These are phyloP conservation scores for Nephrocerus scutellatus DNA, from an alignment of 2,888 invertebrate genomes.

Conservation along the genomic window DNA sequence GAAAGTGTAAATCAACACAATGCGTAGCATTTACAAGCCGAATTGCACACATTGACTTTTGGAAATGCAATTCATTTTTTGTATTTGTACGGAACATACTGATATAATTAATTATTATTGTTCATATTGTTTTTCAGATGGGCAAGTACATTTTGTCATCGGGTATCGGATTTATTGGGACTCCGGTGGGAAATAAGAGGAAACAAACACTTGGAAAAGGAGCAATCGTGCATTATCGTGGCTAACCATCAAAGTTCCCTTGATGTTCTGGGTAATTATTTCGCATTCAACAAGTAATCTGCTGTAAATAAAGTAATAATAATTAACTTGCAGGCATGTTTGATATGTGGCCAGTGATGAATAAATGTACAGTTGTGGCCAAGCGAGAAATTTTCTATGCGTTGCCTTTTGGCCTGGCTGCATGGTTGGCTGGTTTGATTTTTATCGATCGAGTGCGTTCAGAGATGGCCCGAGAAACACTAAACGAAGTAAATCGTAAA, in stretches of 20 bases:
- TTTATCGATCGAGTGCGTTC: constrained; percentile 82
- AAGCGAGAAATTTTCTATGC: constrained; percentile 80
- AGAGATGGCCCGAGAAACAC: constrained; percentile 65
- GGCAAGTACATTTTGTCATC: constrained; percentile 66
- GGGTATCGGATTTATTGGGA: constrained; percentile 65
- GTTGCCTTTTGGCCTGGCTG: constrained; percentile 81
- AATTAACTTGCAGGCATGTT: constrained; percentile 80
- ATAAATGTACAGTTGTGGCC: constrained; percentile 80
- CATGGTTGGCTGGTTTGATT: constrained; percentile 80
- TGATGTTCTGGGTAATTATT: constrained; percentile 74
- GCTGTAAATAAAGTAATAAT: too few species aligned
- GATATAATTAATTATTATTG: too few species aligned
- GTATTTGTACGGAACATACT: too few species aligned
- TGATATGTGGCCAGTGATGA: constrained; percentile 84
- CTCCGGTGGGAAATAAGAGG: constrained; percentile 75
- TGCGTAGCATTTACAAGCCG: too few species aligned
- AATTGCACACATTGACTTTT: too few species aligned
- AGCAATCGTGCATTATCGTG: constrained; percentile 76
- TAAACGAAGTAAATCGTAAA: constrained; percentile 63
- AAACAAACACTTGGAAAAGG: constrained; percentile 67
- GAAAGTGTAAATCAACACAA: too few species aligned
- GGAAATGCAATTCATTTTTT: too few species aligned
- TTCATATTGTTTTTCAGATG: constrained; percentile 57
- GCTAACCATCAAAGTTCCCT: constrained; percentile 90
- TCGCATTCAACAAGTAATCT: too few species aligned